These are phyloP conservation scores for Psittacula derbiana DNA, from an alignment of 2,797 vertebrate genomes.

Conservation along the genomic window DNA sequence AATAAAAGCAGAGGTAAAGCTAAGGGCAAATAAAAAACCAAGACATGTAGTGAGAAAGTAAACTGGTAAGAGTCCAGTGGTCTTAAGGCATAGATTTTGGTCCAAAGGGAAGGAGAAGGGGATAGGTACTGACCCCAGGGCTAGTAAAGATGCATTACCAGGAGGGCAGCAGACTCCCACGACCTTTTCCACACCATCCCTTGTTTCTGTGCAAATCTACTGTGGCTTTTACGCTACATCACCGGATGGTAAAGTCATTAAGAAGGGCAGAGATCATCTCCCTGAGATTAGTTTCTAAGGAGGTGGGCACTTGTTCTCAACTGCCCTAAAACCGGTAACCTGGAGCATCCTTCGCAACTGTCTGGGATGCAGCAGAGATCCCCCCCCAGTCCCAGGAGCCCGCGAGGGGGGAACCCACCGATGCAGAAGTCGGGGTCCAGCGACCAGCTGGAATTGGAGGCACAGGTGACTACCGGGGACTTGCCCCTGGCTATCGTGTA, in stretches of 20 bases:
- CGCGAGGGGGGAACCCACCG: not conserved
- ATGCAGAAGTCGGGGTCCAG: not conserved
- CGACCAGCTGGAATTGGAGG: not conserved
- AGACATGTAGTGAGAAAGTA: not conserved
- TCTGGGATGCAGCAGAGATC: not conserved
- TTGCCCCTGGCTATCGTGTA: accelerated
- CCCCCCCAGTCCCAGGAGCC: not conserved
- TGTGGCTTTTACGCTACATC: accelerated
- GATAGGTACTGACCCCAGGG: not conserved
- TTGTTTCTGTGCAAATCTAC: accelerated
- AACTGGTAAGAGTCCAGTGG: not conserved
- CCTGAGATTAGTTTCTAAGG: not conserved
- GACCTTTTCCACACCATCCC: accelerated
- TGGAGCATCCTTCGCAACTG: accelerated
- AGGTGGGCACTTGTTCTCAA: accelerated
- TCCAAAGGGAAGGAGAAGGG: not conserved
- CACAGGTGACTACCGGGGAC: not conserved
- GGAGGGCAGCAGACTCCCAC: accelerated
- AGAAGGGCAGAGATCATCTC: not conserved
- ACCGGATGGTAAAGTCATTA: not conserved
- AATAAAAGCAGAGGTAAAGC: not conserved
- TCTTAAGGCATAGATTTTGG: not conserved
- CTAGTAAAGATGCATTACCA: not conserved
- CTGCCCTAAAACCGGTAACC: not conserved
- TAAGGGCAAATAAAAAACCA: not conserved